These are phyloP conservation scores for Gerosis bhagava DNA, from an alignment of 2,888 invertebrate genomes.

Conservation along the genomic window DNA sequence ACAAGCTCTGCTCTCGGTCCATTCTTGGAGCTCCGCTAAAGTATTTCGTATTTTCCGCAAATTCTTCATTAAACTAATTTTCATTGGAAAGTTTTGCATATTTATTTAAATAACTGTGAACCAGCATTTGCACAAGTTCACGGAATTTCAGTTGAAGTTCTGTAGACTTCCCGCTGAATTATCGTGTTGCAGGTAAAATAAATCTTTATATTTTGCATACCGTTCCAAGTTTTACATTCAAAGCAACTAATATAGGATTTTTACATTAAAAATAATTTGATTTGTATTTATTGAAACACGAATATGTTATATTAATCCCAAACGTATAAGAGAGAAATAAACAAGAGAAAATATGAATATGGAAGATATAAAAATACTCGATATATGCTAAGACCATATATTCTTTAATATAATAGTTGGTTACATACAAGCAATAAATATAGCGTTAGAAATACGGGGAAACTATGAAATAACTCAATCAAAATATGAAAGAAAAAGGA, in stretches of 20 bases:
- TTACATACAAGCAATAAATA: no score
- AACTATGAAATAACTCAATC: no score
- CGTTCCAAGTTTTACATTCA: constrained; percentile 9
- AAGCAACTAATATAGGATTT: constrained; percentile 14
- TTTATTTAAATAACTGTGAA: constrained; percentile 38
- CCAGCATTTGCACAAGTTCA: constrained; percentile 37
- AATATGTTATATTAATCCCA: no score
- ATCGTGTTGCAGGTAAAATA: constrained; percentile 37
- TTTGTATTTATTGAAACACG: no score
- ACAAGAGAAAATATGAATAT: no score
- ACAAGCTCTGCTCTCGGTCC: constrained; percentile 17
- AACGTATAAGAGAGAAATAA: no score
- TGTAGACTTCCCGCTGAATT: constrained; percentile 36
- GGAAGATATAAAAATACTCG: no score
- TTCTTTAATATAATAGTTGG: no score
- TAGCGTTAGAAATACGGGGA: no score
- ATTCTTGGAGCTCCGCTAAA: constrained; percentile 21
- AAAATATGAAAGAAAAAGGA: no score
- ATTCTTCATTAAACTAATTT: constrained; percentile 31
- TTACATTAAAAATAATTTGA: constrained; percentile 1
- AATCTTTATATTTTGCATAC: constrained; percentile 32
- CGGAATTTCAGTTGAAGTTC: constrained; percentile 35
- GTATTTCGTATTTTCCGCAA: constrained; percentile 24
- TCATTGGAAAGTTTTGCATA: constrained; percentile 34
- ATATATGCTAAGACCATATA: no score